These are phyloP conservation scores for Sarcophaga bullata DNA, from an alignment of 1,140 invertebrate genomes.

Conservation along the genomic window DNA sequence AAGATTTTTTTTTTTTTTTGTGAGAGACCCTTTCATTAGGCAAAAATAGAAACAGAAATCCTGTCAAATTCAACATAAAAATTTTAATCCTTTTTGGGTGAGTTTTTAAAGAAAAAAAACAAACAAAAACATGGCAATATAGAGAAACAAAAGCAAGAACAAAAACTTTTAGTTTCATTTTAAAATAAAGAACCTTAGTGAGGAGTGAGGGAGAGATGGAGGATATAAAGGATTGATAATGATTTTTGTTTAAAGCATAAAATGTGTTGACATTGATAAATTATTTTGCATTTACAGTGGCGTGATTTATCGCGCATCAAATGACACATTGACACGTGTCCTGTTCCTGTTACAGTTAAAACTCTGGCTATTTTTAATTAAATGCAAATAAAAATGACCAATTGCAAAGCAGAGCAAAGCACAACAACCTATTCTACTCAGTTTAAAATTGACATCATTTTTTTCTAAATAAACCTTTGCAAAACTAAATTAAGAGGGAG, in stretches of 20 bases:
- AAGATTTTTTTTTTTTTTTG: too few relatives aligned
- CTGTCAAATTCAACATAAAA: background rate
- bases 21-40: background rate
- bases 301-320: conserved; percentile 62
- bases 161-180: conserved; percentile 25
- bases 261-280: conserved; percentile 63
- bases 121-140: background rate
- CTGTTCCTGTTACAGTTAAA: conserved; percentile 49
- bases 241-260: conserved; percentile 31
- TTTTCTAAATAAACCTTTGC: too few relatives aligned
- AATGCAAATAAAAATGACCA: conserved; percentile 65
- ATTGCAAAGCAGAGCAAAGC: conserved; percentile 43
- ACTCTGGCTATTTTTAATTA: conserved; percentile 63
- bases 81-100: conserved; percentile 21
- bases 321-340: conserved; percentile 62
- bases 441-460: too few relatives aligned
- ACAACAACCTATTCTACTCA: background rate
- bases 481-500: too few relatives aligned
- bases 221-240: conserved; percentile 5
- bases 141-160: background rate
- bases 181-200: background rate
- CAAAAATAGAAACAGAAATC: background rate
- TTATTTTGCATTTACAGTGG: conserved; percentile 62
- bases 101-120: background rate
- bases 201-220: background rate